Evolutionary conservation across 2,797 vertebrate species (phyloP).

Genomic region (Nannoperca obscura): DNA sequence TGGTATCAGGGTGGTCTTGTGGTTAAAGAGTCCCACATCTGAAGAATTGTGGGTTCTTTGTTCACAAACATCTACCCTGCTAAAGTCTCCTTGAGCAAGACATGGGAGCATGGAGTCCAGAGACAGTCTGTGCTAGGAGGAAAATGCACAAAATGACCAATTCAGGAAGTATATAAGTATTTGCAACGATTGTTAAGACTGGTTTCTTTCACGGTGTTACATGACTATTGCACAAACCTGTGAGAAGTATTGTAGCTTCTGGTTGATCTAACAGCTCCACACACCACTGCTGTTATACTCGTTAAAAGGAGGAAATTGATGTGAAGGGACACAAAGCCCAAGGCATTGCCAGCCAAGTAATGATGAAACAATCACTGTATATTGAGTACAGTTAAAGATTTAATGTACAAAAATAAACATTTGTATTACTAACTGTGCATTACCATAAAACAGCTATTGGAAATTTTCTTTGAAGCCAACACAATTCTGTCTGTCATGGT

Average conservation of each 20-base stretch:
- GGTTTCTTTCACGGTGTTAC: conserved; percentile 63
- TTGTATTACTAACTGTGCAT: conserved; percentile 30
- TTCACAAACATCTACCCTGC: conserved; percentile 36
- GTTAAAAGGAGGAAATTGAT: conserved; percentile 52
- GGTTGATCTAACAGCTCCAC: conserved; percentile 29
- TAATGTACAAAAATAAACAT: conserved; percentile 63
- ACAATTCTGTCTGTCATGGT: conserved; percentile 27
- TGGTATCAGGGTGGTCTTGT: conserved; percentile 62
- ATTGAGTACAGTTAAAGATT: conserved; percentile 56
- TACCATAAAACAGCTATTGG: conserved; percentile 34
- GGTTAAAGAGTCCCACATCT: conserved; percentile 47
- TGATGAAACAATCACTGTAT: conserved; percentile 63
- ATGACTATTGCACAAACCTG: conserved; percentile 61
- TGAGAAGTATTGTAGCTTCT: conserved; percentile 20
- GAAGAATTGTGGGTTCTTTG: conserved; percentile 47
- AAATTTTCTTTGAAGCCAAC: conserved; percentile 34
- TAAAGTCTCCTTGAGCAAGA: conserved; percentile 47
- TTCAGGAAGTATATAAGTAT: neutral
- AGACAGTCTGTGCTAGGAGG: neutral
- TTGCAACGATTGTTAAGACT: conserved; percentile 15
- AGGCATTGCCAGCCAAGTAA: conserved; percentile 55
- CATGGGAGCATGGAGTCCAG: neutral
- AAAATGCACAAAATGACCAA: conserved; percentile 26
- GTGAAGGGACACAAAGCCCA: conserved; percentile 58
- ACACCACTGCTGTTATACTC: conserved; percentile 19